phyloP scores from a whole-genome alignment of 2,797 vertebrate genomes.

The Rhinoraja longicauda region DNA sequence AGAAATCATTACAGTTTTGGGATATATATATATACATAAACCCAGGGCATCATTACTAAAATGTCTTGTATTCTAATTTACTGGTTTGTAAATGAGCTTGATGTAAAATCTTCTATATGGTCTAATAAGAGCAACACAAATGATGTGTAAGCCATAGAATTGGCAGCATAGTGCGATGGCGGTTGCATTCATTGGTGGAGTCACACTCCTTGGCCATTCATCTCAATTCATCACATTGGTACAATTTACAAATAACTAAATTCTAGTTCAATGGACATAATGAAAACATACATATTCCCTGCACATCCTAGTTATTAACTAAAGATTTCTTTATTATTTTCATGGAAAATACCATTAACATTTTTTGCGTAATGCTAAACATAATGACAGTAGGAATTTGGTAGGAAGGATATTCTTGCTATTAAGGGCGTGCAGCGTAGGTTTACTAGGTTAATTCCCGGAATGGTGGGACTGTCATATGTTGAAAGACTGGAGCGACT shows the following conservation, averaged over 20 bases:
- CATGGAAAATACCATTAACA: background rate
- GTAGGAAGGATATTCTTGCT: no score
- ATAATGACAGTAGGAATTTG: no score
- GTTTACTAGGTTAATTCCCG: no score
- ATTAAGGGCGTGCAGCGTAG: no score
- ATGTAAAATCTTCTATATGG: background rate
- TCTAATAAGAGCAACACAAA: background rate
- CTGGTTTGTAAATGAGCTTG: background rate
- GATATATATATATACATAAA: background rate
- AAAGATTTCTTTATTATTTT: background rate
- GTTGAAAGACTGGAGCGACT: no score
- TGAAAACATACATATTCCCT: background rate
- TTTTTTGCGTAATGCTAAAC: background rate
- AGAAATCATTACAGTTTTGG: background rate
- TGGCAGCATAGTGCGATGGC: background rate
- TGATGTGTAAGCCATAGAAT: background rate
- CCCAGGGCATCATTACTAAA: background rate
- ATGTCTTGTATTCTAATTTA: background rate
- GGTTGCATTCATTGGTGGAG: background rate
- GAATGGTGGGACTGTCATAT: no score
- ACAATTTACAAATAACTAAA: conserved; percentile 4
- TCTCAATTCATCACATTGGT: background rate
- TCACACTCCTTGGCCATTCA: background rate
- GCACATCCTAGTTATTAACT: background rate
- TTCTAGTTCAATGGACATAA: background rate